Conservation (phyloP, 1,140 invertebrate species). For the Rhopalosiphum padi region DNA sequence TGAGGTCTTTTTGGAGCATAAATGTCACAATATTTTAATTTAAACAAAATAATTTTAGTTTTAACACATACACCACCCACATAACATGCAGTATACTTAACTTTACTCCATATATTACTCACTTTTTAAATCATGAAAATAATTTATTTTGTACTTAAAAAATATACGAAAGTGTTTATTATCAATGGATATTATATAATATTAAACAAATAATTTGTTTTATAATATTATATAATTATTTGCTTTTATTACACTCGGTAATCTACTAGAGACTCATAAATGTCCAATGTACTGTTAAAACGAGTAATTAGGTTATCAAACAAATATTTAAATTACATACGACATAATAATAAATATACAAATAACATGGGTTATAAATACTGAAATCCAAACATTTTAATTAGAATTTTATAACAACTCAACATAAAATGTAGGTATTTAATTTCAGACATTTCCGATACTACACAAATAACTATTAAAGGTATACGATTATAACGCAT, state of each 20-base stretch:
- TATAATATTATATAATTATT: neutral
- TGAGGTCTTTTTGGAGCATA: neutral
- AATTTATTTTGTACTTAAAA: too few species aligned
- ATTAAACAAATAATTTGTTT: neutral
- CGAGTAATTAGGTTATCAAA: too few species aligned
- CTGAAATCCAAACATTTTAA: too few species aligned
- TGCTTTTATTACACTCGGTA: neutral
- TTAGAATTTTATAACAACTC: too few species aligned
- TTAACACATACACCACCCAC: neutral
- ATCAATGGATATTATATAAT: neutral
- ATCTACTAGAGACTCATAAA: neutral
- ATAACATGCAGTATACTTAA: too few species aligned
- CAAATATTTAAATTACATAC: too few species aligned
- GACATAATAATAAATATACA: too few species aligned
- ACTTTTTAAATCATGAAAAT: neutral
- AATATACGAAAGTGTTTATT: neutral
- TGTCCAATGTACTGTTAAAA: too few species aligned
- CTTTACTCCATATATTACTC: neutral
- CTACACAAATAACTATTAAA: too few species aligned
- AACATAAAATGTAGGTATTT: too few species aligned
- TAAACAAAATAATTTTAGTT: neutral
- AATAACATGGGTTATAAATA: too few species aligned
- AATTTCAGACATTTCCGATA: too few species aligned
- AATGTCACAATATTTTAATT: neutral
- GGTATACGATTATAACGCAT: neutral